Evolutionary conservation across 2,113 vertebrate genomes (phyloP).

Genomic region (Menidia beryllina): DNA sequence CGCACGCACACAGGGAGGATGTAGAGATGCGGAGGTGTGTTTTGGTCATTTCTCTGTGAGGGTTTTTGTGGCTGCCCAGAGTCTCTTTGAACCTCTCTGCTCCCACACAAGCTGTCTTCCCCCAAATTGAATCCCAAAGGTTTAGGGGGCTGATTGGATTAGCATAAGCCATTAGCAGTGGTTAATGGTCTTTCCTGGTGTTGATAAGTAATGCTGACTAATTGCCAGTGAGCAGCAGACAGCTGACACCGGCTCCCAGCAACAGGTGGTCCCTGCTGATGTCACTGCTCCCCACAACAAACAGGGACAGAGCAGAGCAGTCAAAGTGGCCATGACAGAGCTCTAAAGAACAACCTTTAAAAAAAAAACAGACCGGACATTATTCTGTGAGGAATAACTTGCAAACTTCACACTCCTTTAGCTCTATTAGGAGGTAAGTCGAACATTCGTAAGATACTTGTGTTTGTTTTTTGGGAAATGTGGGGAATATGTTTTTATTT

Average conservation of each 20-base stretch:
- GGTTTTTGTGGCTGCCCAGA: not conserved
- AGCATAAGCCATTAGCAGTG: slow-evolving; percentile 62
- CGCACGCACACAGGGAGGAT: not conserved
- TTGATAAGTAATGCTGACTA: slow-evolving; percentile 69
- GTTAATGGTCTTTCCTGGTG: slow-evolving; percentile 76
- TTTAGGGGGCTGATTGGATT: slow-evolving; percentile 73
- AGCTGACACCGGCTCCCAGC: slow-evolving; percentile 17
- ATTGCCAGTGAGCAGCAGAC: slow-evolving; percentile 32
- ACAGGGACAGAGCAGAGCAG: not conserved
- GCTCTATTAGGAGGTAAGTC: slow-evolving; percentile 33
- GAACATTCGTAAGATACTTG: not conserved
- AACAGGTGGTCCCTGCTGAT: slow-evolving; percentile 15
- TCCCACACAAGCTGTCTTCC: slow-evolving; percentile 39
- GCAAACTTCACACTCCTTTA: not conserved
- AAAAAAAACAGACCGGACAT: slow-evolving; percentile 2
- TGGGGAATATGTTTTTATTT: not conserved
- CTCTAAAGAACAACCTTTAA: not conserved
- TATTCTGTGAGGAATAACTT: slow-evolving; percentile 14
- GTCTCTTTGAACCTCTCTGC: not conserved
- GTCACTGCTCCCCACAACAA: not conserved
- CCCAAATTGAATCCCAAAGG: slow-evolving; percentile 64
- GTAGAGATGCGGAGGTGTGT: not conserved
- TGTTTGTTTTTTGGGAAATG: not conserved
- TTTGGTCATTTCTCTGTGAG: not conserved
- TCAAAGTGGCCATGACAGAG: slow-evolving; percentile 8